A percentile compares a stretch with the other conserved stretches of the same genome.
These are phyloP conservation scores for Danio aesculapii DNA, from an alignment of 2,797 vertebrate genomes.

Conservation along the genomic window DNA sequence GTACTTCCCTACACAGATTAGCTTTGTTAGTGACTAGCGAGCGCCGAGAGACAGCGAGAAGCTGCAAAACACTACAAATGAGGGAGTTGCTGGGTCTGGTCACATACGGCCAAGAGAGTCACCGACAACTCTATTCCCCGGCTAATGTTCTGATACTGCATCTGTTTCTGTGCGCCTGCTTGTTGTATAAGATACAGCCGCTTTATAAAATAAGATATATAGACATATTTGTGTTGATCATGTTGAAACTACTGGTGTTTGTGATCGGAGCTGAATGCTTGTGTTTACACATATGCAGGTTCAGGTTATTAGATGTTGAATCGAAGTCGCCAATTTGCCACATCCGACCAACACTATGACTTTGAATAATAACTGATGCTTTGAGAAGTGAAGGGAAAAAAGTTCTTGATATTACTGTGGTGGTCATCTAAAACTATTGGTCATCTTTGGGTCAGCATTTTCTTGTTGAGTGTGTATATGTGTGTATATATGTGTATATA, in stretches of 20 bases:
- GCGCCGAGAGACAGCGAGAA: conserved; percentile 4
- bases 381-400: neutral
- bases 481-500: too few relatives aligned
- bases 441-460: neutral
- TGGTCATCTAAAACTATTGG: neutral
- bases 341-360: neutral
- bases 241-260: neutral
- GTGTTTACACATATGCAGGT: conserved; percentile 42
- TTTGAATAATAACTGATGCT: neutral
- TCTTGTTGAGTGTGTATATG: neutral
- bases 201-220: neutral
- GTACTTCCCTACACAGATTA: conserved; percentile 30
- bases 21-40: neutral
- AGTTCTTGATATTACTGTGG: too few relatives aligned
- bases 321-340: neutral
- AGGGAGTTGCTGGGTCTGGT: conserved; percentile 19
- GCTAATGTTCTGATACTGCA: conserved; percentile 8
- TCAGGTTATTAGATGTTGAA: conserved; percentile 43
- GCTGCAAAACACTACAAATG: conserved; percentile 43
- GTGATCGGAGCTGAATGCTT: conserved; percentile 37
- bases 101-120: conserved; percentile 21
- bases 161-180: neutral
- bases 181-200: neutral
- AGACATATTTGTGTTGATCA: neutral
- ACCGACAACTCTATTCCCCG: conserved; percentile 11